Conservation (phyloP, 2,113 vertebrate genomes). For the Microcebus griseorufus region DNA sequence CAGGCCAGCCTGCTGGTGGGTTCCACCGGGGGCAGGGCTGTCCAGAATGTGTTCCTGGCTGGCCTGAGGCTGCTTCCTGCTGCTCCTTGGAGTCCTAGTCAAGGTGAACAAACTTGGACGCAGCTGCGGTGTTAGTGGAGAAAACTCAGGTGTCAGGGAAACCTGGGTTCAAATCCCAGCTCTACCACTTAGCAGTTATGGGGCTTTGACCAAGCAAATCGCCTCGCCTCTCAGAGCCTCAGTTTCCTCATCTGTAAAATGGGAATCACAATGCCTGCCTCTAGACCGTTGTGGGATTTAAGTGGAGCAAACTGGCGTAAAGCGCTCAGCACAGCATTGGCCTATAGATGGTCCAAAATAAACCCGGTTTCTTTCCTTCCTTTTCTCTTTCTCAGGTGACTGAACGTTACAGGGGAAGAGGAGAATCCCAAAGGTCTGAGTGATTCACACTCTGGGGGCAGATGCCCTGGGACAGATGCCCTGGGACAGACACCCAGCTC, state of each 20-base stretch:
- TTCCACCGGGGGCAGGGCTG: background rate
- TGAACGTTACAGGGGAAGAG: background rate
- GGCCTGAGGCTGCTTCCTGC: background rate
- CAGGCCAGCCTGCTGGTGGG: too few species aligned
- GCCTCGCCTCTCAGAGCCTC: background rate
- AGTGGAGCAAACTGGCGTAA: background rate
- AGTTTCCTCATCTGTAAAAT: background rate
- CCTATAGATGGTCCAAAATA: background rate
- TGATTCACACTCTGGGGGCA: background rate
- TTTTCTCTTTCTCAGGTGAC: background rate
- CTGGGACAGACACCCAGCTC: too few species aligned
- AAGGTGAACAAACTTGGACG: background rate
- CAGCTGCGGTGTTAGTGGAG: background rate
- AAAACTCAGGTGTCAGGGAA: background rate
- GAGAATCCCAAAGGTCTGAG: background rate
- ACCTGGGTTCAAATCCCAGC: background rate
- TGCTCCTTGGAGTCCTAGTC: background rate
- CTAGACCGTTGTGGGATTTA: background rate
- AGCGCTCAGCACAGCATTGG: background rate
- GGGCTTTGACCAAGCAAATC: background rate
- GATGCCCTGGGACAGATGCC: background rate
- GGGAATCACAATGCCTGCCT: background rate
- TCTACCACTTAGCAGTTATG: background rate
- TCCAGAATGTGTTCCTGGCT: background rate
- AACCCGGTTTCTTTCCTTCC: background rate